Conservation (phyloP, 2,797 vertebrate genomes). For the Myioborus melanocephalus region DNA sequence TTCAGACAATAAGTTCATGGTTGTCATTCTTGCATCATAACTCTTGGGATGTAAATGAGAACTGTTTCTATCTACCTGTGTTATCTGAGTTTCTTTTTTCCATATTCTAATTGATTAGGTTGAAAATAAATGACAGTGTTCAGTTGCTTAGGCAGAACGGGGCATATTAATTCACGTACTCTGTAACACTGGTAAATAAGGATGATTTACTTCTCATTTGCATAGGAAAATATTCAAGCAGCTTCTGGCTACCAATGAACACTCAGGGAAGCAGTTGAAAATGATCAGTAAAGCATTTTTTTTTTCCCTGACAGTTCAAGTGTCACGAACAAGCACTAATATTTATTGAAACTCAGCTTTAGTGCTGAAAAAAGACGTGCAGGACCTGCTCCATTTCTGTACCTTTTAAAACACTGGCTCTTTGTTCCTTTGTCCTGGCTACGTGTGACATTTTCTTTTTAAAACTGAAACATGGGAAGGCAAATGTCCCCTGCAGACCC, state of each 20-base stretch:
- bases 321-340: not conserved
- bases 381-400: not conserved
- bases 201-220: not conserved
- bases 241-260: not conserved
- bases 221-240: not conserved
- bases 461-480: slow-evolving; percentile 30
- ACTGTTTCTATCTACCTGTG: not conserved
- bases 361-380: not conserved
- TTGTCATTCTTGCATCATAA: not conserved
- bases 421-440: slow-evolving; percentile 18
- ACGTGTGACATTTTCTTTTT: slow-evolving; percentile 16
- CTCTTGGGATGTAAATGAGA: not conserved
- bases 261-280: not conserved
- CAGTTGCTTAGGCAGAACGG: not conserved
- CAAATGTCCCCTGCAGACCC: slow-evolving; percentile 29
- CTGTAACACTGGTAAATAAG: not conserved
- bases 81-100: not conserved
- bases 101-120: slow-evolving; percentile 44
- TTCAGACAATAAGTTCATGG: not conserved
- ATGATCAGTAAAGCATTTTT: not conserved
- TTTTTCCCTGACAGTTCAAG: not conserved
- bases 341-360: not conserved
- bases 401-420: slow-evolving; percentile 12
- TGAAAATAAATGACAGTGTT: slow-evolving; percentile 23
- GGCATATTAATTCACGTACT: slow-evolving; percentile 15